These are phyloP conservation scores for Graptemys geographica DNA, from an alignment of 2,797 vertebrate genomes.

Conservation along the genomic window DNA sequence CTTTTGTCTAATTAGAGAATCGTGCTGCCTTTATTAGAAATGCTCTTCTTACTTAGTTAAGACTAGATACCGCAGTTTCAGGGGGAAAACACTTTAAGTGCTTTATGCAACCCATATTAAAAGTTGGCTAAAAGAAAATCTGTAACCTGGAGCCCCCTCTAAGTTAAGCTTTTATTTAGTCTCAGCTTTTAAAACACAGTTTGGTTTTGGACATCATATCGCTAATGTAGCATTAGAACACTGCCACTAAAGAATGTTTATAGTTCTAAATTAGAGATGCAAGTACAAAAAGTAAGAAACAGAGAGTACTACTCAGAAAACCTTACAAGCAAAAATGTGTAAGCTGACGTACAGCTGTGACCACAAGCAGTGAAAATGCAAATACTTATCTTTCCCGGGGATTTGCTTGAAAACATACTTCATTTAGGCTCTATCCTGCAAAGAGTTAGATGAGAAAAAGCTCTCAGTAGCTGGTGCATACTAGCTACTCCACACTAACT, in stretches of 20 bases:
- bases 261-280: not conserved
- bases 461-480: not conserved
- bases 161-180: not conserved
- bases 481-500: not conserved
- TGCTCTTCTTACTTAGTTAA: not conserved
- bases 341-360: not conserved
- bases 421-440: not conserved
- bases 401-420: not conserved
- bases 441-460: not conserved
- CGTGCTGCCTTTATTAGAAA: not conserved
- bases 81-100: not conserved
- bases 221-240: not conserved
- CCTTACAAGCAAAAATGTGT: not conserved
- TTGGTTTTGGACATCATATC: not conserved
- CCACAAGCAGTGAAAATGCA: not conserved
- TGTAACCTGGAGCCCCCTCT: not conserved
- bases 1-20: not conserved
- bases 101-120: not conserved
- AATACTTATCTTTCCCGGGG: not conserved
- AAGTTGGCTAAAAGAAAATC: not conserved
- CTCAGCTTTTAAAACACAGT: not conserved
- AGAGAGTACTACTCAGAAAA: not conserved
- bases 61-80: not conserved
- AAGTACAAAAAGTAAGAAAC: conserved; percentile 16
- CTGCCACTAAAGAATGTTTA: not conserved